A percentile compares a stretch with the other conserved stretches of the same genome.
Conservation (phyloP, 2,888 invertebrate genomes). For the Tineola bisselliella region DNA sequence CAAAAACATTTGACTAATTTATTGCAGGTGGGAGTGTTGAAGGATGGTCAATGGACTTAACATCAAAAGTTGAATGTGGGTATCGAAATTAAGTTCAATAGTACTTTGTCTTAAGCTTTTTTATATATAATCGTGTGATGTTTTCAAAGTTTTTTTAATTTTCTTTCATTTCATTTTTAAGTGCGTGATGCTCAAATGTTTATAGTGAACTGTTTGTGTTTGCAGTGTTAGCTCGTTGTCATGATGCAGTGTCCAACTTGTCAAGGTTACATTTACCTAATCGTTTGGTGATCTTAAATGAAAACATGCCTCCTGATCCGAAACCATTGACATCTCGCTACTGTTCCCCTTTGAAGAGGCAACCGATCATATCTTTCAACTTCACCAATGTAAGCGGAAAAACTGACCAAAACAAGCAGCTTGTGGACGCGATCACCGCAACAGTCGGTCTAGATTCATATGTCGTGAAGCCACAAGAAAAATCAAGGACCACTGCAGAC, state of each 20-base stretch:
- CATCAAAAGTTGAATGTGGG: slow-evolving; percentile 16
- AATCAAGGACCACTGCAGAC: slow-evolving; percentile 36
- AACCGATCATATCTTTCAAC: slow-evolving; percentile 39
- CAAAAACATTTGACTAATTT: background rate
- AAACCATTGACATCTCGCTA: slow-evolving; percentile 37
- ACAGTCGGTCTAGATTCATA: slow-evolving; percentile 40
- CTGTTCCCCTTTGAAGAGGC: slow-evolving; percentile 55
- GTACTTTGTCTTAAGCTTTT: no score
- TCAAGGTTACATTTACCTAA: slow-evolving; percentile 40
- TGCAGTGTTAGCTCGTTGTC: slow-evolving; percentile 55
- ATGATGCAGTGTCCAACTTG: slow-evolving; percentile 39
- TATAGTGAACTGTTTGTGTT: slow-evolving; percentile 18
- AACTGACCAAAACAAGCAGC: slow-evolving; percentile 42
- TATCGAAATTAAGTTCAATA: background rate
- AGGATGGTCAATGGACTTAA: slow-evolving; percentile 8
- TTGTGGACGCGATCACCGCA: slow-evolving; percentile 45
- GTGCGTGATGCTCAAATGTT: no score
- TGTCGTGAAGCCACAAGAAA: slow-evolving; percentile 27
- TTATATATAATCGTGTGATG: no score
- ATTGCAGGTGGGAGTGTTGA: slow-evolving; percentile 6
- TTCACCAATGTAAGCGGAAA: slow-evolving; percentile 36
- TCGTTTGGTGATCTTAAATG: slow-evolving; percentile 38
- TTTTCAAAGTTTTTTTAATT: no score
- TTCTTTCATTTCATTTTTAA: no score
- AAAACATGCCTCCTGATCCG: slow-evolving; percentile 27